Evolutionary conservation across 1,140 invertebrate species (phyloP).

Genomic region (Papilio machaon): DNA sequence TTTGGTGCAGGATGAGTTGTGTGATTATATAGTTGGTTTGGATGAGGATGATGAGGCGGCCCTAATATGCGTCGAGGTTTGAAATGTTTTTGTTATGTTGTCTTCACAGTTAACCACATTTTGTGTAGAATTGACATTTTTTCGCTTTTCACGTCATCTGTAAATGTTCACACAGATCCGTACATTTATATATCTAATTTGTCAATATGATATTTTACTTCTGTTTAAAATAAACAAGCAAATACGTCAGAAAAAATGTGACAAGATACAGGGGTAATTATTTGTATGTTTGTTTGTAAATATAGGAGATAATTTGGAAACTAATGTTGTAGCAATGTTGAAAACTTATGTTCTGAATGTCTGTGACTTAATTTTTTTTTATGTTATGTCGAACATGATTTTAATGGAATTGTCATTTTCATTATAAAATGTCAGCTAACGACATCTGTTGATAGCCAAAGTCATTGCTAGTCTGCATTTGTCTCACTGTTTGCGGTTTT

Average conservation of each 20-base stretch:
- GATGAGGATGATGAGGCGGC: constrained; percentile 81
- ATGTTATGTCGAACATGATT: neutral
- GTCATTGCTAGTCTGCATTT: constrained; percentile 16
- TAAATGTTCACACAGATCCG: neutral
- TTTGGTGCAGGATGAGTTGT: constrained; percentile 81
- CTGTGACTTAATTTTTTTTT: neutral
- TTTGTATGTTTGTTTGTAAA: too few species aligned
- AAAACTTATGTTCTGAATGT: neutral
- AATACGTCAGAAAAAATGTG: too few species aligned
- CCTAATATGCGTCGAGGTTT: constrained; percentile 79
- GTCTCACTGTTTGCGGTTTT: neutral
- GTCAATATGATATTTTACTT: neutral
- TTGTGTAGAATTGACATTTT: constrained; percentile 29
- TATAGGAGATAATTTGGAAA: neutral
- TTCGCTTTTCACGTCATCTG: neutral
- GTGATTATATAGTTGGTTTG: constrained; percentile 83
- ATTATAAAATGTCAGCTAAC: neutral
- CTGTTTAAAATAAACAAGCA: neutral
- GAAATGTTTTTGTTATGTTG: constrained; percentile 45
- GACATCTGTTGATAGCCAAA: neutral
- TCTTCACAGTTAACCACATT: neutral
- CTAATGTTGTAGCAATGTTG: too few species aligned
- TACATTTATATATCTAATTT: neutral
- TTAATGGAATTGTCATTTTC: neutral
- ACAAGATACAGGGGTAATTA: too few species aligned